These are phyloP conservation scores for Oncopeltus fasciatus DNA, from an alignment of 1,140 invertebrate species.

Conservation along the genomic window DNA sequence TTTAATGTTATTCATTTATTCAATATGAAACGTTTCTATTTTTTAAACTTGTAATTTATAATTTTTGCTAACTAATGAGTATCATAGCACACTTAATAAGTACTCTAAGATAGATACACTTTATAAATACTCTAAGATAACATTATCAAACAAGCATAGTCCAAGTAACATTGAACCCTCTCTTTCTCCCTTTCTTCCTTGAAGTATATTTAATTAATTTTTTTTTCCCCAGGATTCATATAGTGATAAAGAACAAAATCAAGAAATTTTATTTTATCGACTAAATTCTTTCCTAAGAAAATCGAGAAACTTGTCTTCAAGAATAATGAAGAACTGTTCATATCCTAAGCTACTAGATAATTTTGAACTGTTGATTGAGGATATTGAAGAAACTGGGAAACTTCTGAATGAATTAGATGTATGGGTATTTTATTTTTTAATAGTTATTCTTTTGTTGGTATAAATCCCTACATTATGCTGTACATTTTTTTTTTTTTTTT, in stretches of 20 bases:
- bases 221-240: background rate
- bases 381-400: slow-evolving; percentile 7
- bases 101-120: too few relatives aligned
- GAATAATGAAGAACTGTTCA: slow-evolving; percentile 13
- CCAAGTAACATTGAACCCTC: too few relatives aligned
- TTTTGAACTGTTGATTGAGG: slow-evolving; percentile 2
- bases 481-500: background rate
- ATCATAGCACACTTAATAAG: too few relatives aligned
- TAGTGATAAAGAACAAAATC: background rate
- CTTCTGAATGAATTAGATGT: slow-evolving; percentile 12
- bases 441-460: background rate
- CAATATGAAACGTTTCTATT: too few relatives aligned
- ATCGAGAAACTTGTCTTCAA: slow-evolving; percentile 28
- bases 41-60: too few relatives aligned
- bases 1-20: too few relatives aligned
- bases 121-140: too few relatives aligned
- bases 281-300: slow-evolving; percentile 33
- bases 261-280: background rate
- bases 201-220: too few relatives aligned
- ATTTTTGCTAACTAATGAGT: too few relatives aligned
- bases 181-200: too few relatives aligned
- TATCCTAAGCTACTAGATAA: slow-evolving; percentile 12
- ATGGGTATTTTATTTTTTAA: background rate
- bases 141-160: too few relatives aligned
- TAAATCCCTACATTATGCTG: background rate